phyloP scores from a whole-genome alignment of 1,140 invertebrate genomes.

The Halesus radiatus region DNA sequence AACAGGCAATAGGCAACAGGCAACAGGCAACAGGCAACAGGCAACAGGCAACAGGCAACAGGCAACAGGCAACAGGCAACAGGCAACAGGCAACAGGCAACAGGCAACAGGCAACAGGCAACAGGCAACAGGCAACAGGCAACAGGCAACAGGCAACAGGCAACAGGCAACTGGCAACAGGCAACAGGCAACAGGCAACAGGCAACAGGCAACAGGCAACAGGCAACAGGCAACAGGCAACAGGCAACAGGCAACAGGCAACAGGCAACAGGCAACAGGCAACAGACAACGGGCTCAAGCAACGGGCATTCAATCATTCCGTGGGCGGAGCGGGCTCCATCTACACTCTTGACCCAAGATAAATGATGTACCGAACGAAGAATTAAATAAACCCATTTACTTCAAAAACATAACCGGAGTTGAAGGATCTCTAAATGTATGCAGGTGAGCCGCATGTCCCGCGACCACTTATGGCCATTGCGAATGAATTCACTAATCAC shows the following conservation, averaged over 20 bases:
- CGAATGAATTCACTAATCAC: constrained; percentile 42
- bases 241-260: too few species aligned
- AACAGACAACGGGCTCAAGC: too few species aligned
- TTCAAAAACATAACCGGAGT: constrained; percentile 23
- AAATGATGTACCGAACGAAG: constrained; percentile 6
- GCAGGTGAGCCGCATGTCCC: constrained; percentile 27
- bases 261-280: background rate
- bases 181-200: too few species aligned
- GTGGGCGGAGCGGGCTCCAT: constrained; percentile 46
- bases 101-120: too few species aligned
- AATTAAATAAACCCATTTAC: constrained; percentile 38
- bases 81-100: background rate
- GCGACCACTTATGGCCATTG: constrained; percentile 33
- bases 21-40: background rate
- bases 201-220: constrained; percentile 10
- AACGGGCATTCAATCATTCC: constrained; percentile 53
- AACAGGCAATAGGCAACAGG: background rate
- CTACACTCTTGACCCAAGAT: constrained; percentile 18
- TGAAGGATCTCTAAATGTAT: constrained; percentile 46
- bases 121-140: constrained; percentile 4
- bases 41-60: too few species aligned
- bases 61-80: background rate
- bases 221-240: background rate
- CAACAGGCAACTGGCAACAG: background rate
- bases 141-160: background rate